Conservation (phyloP, 2,113 vertebrate genomes). For the Embiotoca jacksoni region DNA sequence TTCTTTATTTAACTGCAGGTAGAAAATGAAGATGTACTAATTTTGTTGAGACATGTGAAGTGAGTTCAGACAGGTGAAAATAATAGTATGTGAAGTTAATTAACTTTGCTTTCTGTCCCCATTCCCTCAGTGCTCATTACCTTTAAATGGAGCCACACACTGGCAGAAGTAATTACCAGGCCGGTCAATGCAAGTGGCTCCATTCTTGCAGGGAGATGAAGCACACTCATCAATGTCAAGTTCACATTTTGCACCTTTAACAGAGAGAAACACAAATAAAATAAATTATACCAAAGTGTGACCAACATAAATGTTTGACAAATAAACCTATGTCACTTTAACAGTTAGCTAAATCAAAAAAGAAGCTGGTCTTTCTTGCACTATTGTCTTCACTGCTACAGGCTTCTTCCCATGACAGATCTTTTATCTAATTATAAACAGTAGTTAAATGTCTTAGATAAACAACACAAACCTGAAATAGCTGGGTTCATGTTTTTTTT, state of each 20-base stretch:
- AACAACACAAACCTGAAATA: neutral
- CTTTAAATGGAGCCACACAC: constrained; percentile 90
- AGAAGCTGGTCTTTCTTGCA: neutral
- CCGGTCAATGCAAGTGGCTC: constrained; percentile 88
- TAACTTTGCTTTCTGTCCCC: constrained; percentile 86
- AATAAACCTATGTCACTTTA: constrained; percentile 11
- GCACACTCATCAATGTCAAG: constrained; percentile 85
- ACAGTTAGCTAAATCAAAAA: constrained; percentile 5
- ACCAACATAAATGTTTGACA: constrained; percentile 42
- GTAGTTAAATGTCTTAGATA: neutral
- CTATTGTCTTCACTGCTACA: constrained; percentile 29
- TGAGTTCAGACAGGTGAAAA: constrained; percentile 86
- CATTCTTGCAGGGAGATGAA: constrained; percentile 87
- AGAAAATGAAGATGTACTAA: constrained; percentile 80
- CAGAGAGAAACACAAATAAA: constrained; percentile 51
- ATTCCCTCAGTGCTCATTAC: constrained; percentile 88
- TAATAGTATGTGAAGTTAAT: constrained; percentile 89
- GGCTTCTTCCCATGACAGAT: constrained; percentile 3
- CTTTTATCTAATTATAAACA: neutral
- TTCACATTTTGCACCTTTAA: constrained; percentile 83
- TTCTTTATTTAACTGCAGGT: constrained; percentile 48
- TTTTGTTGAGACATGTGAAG: constrained; percentile 77
- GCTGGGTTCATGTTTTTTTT: neutral
- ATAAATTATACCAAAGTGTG: constrained; percentile 31
- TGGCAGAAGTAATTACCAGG: constrained; percentile 91